These are phyloP conservation scores for Piezodorus guildinii DNA, from an alignment of 1,140 invertebrate genomes.

Conservation along the genomic window DNA sequence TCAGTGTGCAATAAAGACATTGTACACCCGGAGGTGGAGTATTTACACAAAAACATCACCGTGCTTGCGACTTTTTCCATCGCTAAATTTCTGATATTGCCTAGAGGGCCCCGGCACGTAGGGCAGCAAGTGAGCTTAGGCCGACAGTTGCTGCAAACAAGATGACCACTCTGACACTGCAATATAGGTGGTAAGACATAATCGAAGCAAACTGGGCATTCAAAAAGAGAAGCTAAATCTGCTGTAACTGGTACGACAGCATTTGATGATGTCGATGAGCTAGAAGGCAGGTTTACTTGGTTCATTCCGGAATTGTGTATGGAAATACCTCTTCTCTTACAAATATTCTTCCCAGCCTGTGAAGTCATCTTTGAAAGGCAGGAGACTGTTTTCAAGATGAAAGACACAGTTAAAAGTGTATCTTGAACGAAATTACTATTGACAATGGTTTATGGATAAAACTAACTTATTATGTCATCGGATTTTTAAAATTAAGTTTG, in stretches of 20 bases:
- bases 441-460: no score
- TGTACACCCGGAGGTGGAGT: slow-evolving; percentile 89
- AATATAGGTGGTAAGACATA: slow-evolving; percentile 95
- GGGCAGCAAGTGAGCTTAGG: slow-evolving; percentile 95
- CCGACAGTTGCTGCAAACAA: slow-evolving; percentile 88
- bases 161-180: slow-evolving; percentile 77
- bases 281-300: neutral
- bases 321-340: no score
- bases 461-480: no score
- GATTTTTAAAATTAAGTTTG: no score
- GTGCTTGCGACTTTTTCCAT: slow-evolving; percentile 99
- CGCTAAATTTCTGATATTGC: slow-evolving; percentile 92
- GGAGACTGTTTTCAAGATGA: no score
- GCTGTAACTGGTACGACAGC: slow-evolving; percentile 37
- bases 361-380: no score
- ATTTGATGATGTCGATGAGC: slow-evolving; percentile 2
- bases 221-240: slow-evolving; percentile 89
- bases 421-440: slow-evolving; percentile 28
- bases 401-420: no score
- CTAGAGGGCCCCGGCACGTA: slow-evolving; percentile 89
- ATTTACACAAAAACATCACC: slow-evolving; percentile 98
- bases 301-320: no score
- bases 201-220: slow-evolving; percentile 99
- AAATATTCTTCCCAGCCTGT: no score
- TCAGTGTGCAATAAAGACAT: slow-evolving; percentile 89